Evolutionary conservation across 2,888 invertebrate genomes (phyloP), one percentile per base, ranked within the genome.

Genomic region (Ormyrus rosae): DNA sequence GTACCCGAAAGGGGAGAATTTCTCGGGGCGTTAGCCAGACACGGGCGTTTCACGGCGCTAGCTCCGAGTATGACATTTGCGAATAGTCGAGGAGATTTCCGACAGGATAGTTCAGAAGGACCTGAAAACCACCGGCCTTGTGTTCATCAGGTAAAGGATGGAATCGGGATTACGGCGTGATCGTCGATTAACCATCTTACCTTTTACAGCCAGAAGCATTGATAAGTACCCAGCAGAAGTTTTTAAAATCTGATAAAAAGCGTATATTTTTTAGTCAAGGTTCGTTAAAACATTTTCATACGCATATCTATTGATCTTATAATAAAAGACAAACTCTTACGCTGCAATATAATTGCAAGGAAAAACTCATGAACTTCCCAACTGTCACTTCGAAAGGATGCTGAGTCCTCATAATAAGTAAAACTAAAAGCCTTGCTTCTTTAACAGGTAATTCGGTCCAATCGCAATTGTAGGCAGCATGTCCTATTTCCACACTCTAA

Each of bases 361-460:
- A 88, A 63, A 88, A 86, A 0, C 67, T 81, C 11, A 84, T 78
- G 64, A 88, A 88, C 84, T 88, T 88, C 9, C 87, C 88, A 10
- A 86, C 87, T 0, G 86, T 88, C 6, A 88, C 75, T 60, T 84
- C 78, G 50, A 88, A 84, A 6, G 88, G 88, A 55, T 69, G 78
- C 8, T 83, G 81, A 0, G 85, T 82, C 71, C 85, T 83, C 11
- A 70, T 10, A 61, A 86, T 83, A 10, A 88, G 80, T 8, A 86
- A 80, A n/a, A 86, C 19, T 3, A 88, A 80, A 13, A 78, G 78
- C 73, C 53, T 85, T 3, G 85, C 83, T 50, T 87, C 82, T 9
- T 46, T 46, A 0, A 84, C 50, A 6, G 83, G 46, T 0, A 85
- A 81, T 8, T 83, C 81, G 68, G 83, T 87, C 88, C 88, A 88